Evolutionary conservation across 2,888 invertebrate genomes (phyloP).

Genomic region (Diploptera punctata): DNA sequence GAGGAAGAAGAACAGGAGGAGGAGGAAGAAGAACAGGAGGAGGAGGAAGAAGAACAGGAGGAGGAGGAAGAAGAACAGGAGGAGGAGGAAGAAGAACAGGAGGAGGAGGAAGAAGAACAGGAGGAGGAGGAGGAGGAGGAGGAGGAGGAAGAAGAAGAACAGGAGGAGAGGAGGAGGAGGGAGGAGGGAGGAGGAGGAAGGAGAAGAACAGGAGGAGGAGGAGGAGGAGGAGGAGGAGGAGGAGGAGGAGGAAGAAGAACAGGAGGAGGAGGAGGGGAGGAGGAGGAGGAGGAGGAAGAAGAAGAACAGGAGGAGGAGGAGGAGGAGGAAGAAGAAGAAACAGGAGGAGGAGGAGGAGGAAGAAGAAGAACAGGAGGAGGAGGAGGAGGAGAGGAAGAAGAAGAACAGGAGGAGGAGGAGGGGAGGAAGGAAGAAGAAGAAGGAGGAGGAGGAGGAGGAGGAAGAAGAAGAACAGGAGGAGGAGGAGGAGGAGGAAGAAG

Average conservation of each 20-base stretch:
- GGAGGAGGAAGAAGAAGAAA: neutral
- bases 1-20: neutral
- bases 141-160: too few species aligned
- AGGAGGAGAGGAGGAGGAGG: too few species aligned
- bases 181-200: too few species aligned
- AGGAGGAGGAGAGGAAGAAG: neutral
- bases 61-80: neutral
- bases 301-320: neutral
- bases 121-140: too few species aligned
- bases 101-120: neutral
- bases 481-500: neutral
- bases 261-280: too few species aligned
- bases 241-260: too few species aligned
- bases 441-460: neutral
- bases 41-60: neutral
- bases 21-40: neutral
- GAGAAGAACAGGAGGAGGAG: too few species aligned
- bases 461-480: neutral
- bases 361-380: neutral
- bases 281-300: neutral
- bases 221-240: too few species aligned
- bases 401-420: neutral
- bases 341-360: neutral
- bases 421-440: neutral
- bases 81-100: neutral